Evolutionary conservation across 2,113 vertebrate species (phyloP).

Genomic region (Spea bombifrons): DNA sequence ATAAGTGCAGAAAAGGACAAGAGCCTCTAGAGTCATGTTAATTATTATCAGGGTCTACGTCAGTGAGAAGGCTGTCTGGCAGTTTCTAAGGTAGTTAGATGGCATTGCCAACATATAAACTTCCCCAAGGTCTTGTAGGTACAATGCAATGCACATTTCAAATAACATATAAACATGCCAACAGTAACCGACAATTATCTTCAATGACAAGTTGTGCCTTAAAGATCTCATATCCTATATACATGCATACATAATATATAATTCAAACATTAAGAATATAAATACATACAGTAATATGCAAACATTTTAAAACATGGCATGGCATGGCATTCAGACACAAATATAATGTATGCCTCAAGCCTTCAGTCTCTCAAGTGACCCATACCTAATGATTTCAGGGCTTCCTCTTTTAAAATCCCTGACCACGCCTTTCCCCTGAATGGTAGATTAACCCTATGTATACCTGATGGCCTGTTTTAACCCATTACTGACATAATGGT

Average conservation of each 20-base stretch:
- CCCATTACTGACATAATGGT: no score
- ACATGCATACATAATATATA: conserved; percentile 59
- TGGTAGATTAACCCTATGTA: no score
- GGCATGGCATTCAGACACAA: no score
- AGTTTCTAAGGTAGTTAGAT: conserved; percentile 65
- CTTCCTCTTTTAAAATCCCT: no score
- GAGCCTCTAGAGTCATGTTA: conserved; percentile 68
- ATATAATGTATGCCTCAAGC: no score
- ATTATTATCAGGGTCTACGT: conserved; percentile 72
- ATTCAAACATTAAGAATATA: no score
- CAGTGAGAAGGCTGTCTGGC: conserved; percentile 59
- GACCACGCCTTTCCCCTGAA: no score
- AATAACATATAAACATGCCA: conserved; percentile 63
- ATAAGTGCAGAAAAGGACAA: conserved; percentile 60
- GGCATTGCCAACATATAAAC: conserved; percentile 55
- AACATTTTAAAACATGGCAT: no score
- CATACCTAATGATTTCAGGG: no score
- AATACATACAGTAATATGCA: no score
- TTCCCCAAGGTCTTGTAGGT: conserved; percentile 70
- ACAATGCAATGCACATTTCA: conserved; percentile 70
- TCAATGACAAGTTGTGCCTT: conserved; percentile 69
- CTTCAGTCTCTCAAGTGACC: no score
- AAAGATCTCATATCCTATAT: conserved; percentile 64
- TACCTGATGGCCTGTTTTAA: no score
- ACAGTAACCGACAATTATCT: conserved; percentile 69